Evolutionary conservation across 2,888 invertebrate genomes (phyloP), one percentile per base, ranked within the genome.

Genomic region (Chrysotoxum bicinctum): DNA sequence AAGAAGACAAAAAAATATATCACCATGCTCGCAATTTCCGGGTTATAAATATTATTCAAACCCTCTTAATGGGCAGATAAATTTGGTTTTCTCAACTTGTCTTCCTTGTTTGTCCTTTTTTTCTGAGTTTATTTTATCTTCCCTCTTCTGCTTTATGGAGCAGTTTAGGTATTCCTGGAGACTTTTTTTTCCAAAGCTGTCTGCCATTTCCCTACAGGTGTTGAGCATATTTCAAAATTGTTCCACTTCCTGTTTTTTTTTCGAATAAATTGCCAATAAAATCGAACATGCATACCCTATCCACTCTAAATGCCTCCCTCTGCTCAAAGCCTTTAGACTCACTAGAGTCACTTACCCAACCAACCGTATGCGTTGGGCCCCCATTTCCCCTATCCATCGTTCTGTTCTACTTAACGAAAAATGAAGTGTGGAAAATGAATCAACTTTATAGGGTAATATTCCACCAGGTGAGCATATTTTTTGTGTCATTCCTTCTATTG

Each of bases 401-500:
- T 19, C 21, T 26, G 5, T 30, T 32, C 68, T 66, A 62, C 70
- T 79, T 80, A 72, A 68, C 50, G 72, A 72, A 84, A 84, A 84
- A 84, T 84, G 84, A 84, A 84, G 84, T 84, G 84, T 80, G 80
- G 72, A 84, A 84, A 84, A 80, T 84, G 84, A 84, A 84, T 84
- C 80, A 84, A 80, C 52, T 80, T 84, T 84, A 80, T 79, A 72
- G 70, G 84, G 84, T 75, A 76, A 84, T 84, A 84, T 80, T 84
- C 84, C 75, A 66, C 66, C 66, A 84, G 79, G 84, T 79, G 66
- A 74, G 66, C 54, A 75, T 75, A 64, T 75, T 75, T 74, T 79
- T 74, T 79, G 37, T 58, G 35, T 9, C 50, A 32, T 43, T n/a
- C 56, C 5, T 48, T 21, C 45, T 19, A 56, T 37, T 37, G 14